Base-by-base conservation (phyloP, 2,113 vertebrate species). In the Xyrauchen texanus region DNA sequence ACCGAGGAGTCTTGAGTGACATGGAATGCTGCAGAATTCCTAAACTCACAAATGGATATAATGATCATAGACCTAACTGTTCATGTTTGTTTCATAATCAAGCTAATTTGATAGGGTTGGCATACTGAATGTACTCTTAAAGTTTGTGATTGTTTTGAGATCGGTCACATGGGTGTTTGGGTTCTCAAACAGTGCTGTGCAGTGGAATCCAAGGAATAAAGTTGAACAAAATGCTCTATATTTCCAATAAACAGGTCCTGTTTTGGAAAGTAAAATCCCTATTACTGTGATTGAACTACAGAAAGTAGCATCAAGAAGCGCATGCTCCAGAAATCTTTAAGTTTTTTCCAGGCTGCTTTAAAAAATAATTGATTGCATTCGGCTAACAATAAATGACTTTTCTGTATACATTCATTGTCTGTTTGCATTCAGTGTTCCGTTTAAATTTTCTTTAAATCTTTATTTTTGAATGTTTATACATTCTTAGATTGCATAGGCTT, bases 101-200 rank as follows among this genome's bases (percentile, higher is more conserved):
- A 82, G 21, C 46, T 47, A 66, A 65, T 44, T 42, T 68, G 63
- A 47, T 70, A 69, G 67, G 77, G 34, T 80, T 76, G 45, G 55
- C 74, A 69, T 77, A 70, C 55, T 85, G 85, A 88, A 86, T 86
- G 86, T 86, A 79, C 58, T 78, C 79, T 68, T 61, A 12, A 78
- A 71, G 74, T 58, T 80, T 81, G 66, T 85, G 79, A 84, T 84
- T 85, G 69, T 76, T 78, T 60, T n/a, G 47, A 68, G 16, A 74
- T 65, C 16, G 15, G 61, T 45, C 55, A 72, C 15, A 63, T 71
- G 55, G 49, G 53, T 68, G 65, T 79, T 70, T 51, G 65, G 60
- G 61, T 75, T 78, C 21, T 58, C 15, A 42, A 44, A 57, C 64
- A 46, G 57, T 71, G 65, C 42, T 74, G 69, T 60, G 66, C 80